Evolutionary conservation across 2,797 vertebrate genomes (phyloP), one percentile per base, ranked within the genome.

Genomic region (Myotis pilosus): DNA sequence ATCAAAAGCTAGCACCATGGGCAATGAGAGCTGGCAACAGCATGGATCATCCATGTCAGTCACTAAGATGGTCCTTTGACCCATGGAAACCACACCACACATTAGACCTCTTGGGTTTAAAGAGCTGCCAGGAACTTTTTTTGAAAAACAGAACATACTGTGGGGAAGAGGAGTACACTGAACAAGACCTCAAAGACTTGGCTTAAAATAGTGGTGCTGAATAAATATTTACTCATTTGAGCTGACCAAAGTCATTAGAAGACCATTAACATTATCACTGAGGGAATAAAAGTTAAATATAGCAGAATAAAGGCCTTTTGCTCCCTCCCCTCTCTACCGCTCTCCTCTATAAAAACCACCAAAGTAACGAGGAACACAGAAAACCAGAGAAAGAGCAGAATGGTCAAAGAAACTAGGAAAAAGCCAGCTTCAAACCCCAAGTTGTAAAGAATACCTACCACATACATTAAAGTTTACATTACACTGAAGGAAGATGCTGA

Each of bases 221-320:
- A 87, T 78, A 93, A 83, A 79, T 74, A 87, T 72, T 87, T 87
- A 72, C 12, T 85, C 79, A 86, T 51, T 41, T 87, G 72, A 74
- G 57, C 41, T 82, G 84, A 74, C 78, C 55, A 69, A 95, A 93
- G 84, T 85, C 68, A 84, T 75, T 71, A 93, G 55, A 82, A 94
- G 79, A 79, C n/a, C 23, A 51, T 76, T 82, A 83, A 71, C 53
- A 92, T n/a, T 72, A 80, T 55, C 20, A 19, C 72, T 88, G 53
- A 78, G 82, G 87, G 64, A 95, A 91, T 80, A 76, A 55, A 84
- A 94, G 91, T 41, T 69, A 96, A 85, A 90, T 17, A 79, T 17
- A 4, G 22, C 15, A 75, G 23, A 60, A 78, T 38, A 91, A 80
- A 85, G 71, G 1, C 16, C 8, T 89, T 80, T 80, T 69, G 53